phyloP scores from a whole-genome alignment of 1,140 invertebrate genomes.

The Ceratina australensis region DNA sequence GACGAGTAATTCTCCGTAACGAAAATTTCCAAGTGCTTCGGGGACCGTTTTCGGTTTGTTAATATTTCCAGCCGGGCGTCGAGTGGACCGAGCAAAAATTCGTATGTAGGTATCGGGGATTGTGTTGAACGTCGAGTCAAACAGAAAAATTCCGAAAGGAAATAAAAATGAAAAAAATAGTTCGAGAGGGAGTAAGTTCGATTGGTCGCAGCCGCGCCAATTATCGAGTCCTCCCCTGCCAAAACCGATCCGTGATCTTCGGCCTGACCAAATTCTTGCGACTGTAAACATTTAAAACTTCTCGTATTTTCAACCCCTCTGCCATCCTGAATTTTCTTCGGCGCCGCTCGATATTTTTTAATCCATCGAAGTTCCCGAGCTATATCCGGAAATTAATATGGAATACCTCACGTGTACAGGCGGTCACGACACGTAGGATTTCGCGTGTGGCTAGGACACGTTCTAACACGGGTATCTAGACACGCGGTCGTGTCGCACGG shows the following conservation, averaged over 20 bases:
- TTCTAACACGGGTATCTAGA: slow-evolving; percentile 43
- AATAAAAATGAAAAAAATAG: background rate
- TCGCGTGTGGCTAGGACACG: slow-evolving; percentile 42
- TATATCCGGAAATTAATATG: slow-evolving; percentile 24
- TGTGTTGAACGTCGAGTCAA: background rate
- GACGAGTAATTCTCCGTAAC: no score
- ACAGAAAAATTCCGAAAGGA: background rate
- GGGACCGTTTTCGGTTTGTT: no score
- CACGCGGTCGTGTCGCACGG: slow-evolving; percentile 17
- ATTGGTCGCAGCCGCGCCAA: background rate
- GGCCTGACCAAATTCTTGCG: background rate
- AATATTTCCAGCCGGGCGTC: background rate
- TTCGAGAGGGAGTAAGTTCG: background rate
- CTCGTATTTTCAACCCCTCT: background rate
- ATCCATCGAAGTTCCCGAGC: background rate
- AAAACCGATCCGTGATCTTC: background rate
- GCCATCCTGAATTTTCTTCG: background rate
- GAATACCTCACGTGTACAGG: slow-evolving; percentile 6
- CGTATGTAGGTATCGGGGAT: background rate
- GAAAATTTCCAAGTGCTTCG: no score
- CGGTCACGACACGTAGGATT: slow-evolving; percentile 13
- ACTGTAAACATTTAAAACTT: background rate
- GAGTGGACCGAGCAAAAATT: background rate
- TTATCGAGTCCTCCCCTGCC: background rate
- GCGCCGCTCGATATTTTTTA: background rate